Conservation (phyloP, 1,140 invertebrate species). For the Microplitis demolitor region DNA sequence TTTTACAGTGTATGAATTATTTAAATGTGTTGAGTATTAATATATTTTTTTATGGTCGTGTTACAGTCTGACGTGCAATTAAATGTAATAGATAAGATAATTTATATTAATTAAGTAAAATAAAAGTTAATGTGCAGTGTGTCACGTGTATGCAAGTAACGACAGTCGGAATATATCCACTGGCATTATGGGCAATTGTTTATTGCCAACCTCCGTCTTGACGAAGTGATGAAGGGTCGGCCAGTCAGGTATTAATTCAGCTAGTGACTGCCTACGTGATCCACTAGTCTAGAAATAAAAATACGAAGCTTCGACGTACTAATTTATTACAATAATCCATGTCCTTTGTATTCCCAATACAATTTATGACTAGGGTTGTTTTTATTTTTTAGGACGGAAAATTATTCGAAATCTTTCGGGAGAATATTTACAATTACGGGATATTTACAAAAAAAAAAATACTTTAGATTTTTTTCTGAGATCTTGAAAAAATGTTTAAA, state of each 20-base stretch:
- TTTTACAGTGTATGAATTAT: too few species aligned
- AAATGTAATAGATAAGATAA: neutral
- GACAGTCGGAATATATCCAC: conserved; percentile 15
- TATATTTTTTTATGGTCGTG: neutral
- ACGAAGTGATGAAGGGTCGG: conserved; percentile 87
- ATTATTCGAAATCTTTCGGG: too few species aligned
- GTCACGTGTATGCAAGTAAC: neutral
- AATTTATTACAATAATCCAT: neutral
- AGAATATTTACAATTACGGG: too few species aligned
- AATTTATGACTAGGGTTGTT: neutral
- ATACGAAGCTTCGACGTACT: conserved; percentile 15
- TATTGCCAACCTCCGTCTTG: conserved; percentile 73
- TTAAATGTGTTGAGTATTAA: neutral
- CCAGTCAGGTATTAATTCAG: conserved; percentile 96
- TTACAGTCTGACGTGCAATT: conserved; percentile 22
- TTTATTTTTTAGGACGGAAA: neutral
- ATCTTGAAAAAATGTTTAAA: neutral
- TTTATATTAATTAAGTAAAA: too few species aligned
- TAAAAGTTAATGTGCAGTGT: neutral
- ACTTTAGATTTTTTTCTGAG: too few species aligned
- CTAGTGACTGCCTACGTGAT: conserved; percentile 85
- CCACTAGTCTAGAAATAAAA: conserved; percentile 66
- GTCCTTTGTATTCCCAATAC: neutral
- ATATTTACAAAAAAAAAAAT: too few species aligned
- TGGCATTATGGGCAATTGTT: conserved; percentile 36